Evolutionary conservation across 2,888 invertebrate species (phyloP), one percentile per base, ranked within the genome.

Genomic region (Capitulum mitella): DNA sequence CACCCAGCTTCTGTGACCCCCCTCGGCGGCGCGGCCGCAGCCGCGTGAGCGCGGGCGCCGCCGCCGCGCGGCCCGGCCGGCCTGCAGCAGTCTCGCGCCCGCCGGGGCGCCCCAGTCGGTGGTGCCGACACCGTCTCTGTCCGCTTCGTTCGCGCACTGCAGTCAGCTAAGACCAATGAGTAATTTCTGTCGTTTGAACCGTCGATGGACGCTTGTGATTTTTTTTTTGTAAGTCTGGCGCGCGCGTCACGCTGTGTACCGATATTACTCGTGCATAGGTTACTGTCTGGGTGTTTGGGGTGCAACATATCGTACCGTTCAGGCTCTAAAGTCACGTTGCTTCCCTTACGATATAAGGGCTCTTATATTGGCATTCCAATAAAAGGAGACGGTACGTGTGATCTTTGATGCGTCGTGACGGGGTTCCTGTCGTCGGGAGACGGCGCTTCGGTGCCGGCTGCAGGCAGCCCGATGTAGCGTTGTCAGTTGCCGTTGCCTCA

Each of bases 321-420:
- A 32, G 61, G 61, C 61, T n/a, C 61, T 32, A 61, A 61, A 61
- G 54, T 54, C 54, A 54, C 61, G 29, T 32, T 61, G 32, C 61
- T 16, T 61, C 32, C 61, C 61, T 32, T 14, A 32, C 16, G 61
- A 61, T 61, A 12, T 32, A n/a, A 32, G 32, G 29, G 61, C 29
- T 32, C 61, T 16, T 61, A 32, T 61, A 61, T 61, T 61, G 61
- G 61, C 61, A 61, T 61, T 61, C 61, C 61, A 61, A 61, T 61
- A 61, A 32, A 61, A 61, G 61, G 16, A 32, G 8, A 61, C 32
- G 61, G 61, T 32, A 61, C 1, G 61, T 32, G 32, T n/a, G n/a
- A n/a, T n/a, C n/a, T n/a, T n/a, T n/a, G n/a, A n/a, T n/a, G n/a
- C n/a, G n/a, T n/a, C n/a, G n/a, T n/a, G n/a, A n/a, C n/a, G n/a